These are phyloP conservation scores for Microdon myrmicae DNA, from an alignment of 2,888 invertebrate species.

Conservation along the genomic window DNA sequence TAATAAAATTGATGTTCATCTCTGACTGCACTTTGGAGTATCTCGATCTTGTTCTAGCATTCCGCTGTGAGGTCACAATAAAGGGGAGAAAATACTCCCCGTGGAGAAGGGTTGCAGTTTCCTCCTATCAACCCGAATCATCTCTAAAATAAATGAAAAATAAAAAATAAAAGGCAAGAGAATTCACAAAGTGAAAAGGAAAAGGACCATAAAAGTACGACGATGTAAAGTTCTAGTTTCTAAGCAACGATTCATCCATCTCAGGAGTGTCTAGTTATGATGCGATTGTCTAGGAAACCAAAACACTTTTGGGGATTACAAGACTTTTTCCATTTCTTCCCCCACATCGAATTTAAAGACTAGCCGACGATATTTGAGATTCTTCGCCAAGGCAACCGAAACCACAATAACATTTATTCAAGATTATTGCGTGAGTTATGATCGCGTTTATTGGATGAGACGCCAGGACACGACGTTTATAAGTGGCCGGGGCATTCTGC, in stretches of 20 bases:
- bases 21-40: slow-evolving; percentile 45
- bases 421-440: slow-evolving; percentile 56
- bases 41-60: neutral
- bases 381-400: slow-evolving; percentile 37
- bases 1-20: slow-evolving; percentile 38
- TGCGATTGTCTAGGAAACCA: slow-evolving; percentile 34
- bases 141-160: slow-evolving; percentile 22
- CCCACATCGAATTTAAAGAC: no score
- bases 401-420: slow-evolving; percentile 50
- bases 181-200: no score
- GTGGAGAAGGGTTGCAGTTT: slow-evolving; percentile 40
- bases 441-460: slow-evolving; percentile 53
- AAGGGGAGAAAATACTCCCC: slow-evolving; percentile 33
- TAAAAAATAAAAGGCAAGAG: neutral
- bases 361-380: slow-evolving; percentile 28
- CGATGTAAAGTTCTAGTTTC: slow-evolving; percentile 38
- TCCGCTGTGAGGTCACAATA: slow-evolving; percentile 12
- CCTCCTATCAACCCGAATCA: slow-evolving; percentile 27
- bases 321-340: slow-evolving; percentile 2
- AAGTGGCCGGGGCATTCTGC: neutral
- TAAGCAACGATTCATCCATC: slow-evolving; percentile 40
- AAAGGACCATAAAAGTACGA: slow-evolving; percentile 1
- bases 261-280: slow-evolving; percentile 12
- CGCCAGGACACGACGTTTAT: slow-evolving; percentile 30
- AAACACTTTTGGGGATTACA: slow-evolving; percentile 46